Conservation (phyloP, 2,888 invertebrate species). For the Erebia epiphron region DNA sequence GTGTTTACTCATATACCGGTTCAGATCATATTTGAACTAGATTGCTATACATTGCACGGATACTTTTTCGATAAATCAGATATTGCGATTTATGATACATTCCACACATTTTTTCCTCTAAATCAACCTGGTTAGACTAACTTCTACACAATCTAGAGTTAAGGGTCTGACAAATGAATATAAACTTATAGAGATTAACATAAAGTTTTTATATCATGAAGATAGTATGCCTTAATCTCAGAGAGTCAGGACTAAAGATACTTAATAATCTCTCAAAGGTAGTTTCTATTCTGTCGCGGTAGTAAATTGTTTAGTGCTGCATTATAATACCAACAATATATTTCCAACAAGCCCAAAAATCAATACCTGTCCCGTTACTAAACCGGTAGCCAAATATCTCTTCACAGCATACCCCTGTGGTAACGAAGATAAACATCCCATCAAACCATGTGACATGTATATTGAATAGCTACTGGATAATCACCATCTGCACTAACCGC, state of each 20-base stretch:
- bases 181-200: too few species aligned
- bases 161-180: too few species aligned
- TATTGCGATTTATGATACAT: too few species aligned
- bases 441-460: slow-evolving; percentile 26
- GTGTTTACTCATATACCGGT: not conserved
- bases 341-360: slow-evolving; percentile 11
- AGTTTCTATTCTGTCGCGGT: not conserved
- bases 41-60: too few species aligned
- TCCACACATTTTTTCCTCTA: too few species aligned
- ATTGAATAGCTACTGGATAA: slow-evolving; percentile 26
- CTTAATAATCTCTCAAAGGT: too few species aligned
- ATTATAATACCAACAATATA: slow-evolving; percentile 9
- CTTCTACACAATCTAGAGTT: too few species aligned
- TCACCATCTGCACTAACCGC: slow-evolving; percentile 27
- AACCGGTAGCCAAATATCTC: slow-evolving; percentile 17
- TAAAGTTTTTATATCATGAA: too few species aligned
- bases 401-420: slow-evolving; percentile 13
- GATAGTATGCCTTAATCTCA: too few species aligned
- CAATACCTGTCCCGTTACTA: slow-evolving; percentile 6
- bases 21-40: not conserved
- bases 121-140: too few species aligned
- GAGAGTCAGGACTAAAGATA: too few species aligned
- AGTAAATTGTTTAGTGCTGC: not conserved
- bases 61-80: too few species aligned
- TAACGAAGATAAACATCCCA: slow-evolving; percentile 25